Evolutionary conservation across 2,888 invertebrate genomes (phyloP).

Genomic region (Ptychoptera contaminata): DNA sequence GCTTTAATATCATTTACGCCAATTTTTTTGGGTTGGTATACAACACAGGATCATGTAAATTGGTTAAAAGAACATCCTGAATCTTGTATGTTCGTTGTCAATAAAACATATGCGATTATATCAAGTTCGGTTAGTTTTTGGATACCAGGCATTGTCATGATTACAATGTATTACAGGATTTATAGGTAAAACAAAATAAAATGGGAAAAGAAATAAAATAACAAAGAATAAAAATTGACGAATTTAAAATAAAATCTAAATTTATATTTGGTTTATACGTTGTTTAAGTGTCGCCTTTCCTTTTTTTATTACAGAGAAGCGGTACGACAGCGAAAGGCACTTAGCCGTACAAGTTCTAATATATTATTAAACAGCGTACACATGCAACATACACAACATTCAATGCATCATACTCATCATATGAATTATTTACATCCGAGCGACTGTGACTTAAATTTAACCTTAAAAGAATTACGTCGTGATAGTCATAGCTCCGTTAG

Average conservation of each 20-base stretch:
- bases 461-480: conserved; percentile 23
- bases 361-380: conserved; percentile 73
- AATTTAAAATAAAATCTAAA: background rate
- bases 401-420: conserved; percentile 42
- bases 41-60: conserved; percentile 60
- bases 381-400: conserved; percentile 60
- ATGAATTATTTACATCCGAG: conserved; percentile 43
- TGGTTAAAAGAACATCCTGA: conserved; percentile 44
- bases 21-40: conserved; percentile 91
- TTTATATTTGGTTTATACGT: conserved; percentile 4
- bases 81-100: conserved; percentile 69
- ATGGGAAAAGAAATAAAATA: too few species aligned
- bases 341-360: conserved; percentile 74
- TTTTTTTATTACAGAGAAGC: conserved; percentile 43
- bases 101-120: conserved; percentile 72
- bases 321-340: conserved; percentile 62
- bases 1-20: conserved; percentile 86
- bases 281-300: background rate
- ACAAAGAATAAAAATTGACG: too few species aligned
- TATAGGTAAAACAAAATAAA: conserved; percentile 30
- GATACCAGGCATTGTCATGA: conserved; percentile 86
- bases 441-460: conserved; percentile 35
- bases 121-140: conserved; percentile 85
- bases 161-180: conserved; percentile 79
- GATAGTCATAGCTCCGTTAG: conserved; percentile 31